phyloP scores from a whole-genome alignment of 1,140 invertebrate species.

The Diuraphis noxia region DNA sequence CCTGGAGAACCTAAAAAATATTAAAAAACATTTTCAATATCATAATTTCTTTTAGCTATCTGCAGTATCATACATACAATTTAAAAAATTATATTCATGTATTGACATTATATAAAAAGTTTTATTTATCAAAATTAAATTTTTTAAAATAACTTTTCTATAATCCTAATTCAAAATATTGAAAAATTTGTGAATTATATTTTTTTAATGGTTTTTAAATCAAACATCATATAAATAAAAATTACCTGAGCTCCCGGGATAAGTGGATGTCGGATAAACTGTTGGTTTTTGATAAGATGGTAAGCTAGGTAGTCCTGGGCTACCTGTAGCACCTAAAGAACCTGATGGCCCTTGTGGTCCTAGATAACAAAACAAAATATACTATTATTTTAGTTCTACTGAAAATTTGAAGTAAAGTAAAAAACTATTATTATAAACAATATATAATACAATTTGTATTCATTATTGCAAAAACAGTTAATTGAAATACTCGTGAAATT shows the following conservation, averaged over 20 bases:
- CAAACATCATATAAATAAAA: not conserved
- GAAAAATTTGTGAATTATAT: not conserved
- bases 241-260: slow-evolving; percentile 50
- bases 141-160: not conserved
- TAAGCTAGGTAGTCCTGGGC: slow-evolving; percentile 36
- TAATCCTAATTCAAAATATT: not conserved
- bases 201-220: not conserved
- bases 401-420: no score
- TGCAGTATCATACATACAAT: not conserved
- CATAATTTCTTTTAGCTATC: no score
- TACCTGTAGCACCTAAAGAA: slow-evolving; percentile 54
- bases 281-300: slow-evolving; percentile 27
- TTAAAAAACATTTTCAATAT: not conserved
- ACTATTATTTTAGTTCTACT: no score
- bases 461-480: no score
- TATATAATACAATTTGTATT: no score
- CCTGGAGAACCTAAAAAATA: slow-evolving; percentile 52
- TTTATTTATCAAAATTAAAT: not conserved
- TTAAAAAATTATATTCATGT: not conserved
- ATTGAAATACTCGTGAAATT: no score
- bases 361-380: slow-evolving; percentile 46
- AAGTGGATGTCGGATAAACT: slow-evolving; percentile 23
- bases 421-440: no score
- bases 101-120: not conserved
- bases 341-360: slow-evolving; percentile 55